phyloP scores from a whole-genome alignment of 2,888 invertebrate genomes.

The Pyrochroa serraticornis region DNA sequence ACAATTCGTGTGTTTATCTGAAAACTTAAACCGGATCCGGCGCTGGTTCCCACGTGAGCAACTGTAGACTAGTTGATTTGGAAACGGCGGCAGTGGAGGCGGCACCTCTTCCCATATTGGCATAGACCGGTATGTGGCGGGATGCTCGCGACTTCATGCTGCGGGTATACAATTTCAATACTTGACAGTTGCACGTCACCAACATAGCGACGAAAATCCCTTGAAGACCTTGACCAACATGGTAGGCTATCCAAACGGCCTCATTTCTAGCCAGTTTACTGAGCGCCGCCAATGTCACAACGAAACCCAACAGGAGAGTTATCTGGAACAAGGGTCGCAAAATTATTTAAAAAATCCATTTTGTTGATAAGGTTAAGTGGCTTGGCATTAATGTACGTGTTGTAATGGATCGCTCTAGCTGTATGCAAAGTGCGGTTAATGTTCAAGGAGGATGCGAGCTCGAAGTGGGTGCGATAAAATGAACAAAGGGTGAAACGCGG shows the following conservation, averaged over 20 bases:
- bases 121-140: constrained; percentile 41
- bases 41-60: constrained; percentile 57
- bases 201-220: constrained; percentile 68
- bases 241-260: constrained; percentile 58
- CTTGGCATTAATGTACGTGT: no score
- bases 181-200: constrained; percentile 68
- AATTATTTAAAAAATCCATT: neutral
- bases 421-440: no score
- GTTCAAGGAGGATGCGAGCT: no score
- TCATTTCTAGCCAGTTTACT: constrained; percentile 55
- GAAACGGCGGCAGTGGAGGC: constrained; percentile 44
- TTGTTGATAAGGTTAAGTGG: no score
- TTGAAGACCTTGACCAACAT: constrained; percentile 61
- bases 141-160: constrained; percentile 46
- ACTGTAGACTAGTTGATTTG: constrained; percentile 57
- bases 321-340: constrained; percentile 56
- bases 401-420: no score
- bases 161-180: constrained; percentile 56
- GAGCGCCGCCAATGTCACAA: constrained; percentile 54
- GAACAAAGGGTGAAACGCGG: no score
- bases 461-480: no score
- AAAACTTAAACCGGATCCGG: constrained; percentile 54
- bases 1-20: neutral
- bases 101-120: constrained; percentile 40
- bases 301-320: constrained; percentile 52